Conservation (phyloP, 2,113 vertebrate genomes). For the Nestor notabilis region DNA sequence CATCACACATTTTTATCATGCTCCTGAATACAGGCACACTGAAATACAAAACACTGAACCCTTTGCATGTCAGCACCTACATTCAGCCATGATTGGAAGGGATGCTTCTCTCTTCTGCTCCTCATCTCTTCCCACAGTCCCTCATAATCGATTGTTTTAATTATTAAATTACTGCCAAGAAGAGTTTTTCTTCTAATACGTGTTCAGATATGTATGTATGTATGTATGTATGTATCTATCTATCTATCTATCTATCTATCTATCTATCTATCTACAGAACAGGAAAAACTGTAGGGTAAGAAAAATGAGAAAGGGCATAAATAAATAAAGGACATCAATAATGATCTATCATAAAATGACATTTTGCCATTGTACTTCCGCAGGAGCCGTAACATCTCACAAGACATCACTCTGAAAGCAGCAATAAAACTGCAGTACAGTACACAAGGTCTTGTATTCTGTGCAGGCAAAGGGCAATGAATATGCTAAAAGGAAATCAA, state of each 20-base stretch:
- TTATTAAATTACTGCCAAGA: not conserved
- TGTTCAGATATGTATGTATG: not conserved
- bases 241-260: too few relatives aligned
- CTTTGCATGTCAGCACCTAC: conserved; percentile 33
- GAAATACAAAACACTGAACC: conserved; percentile 3
- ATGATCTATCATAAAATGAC: conserved; percentile 50
- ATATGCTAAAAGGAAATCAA: conserved; percentile 64
- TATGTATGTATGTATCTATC: too few relatives aligned
- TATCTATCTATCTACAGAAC: not conserved
- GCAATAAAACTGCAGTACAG: conserved; percentile 59
- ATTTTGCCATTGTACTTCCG: conserved; percentile 37
- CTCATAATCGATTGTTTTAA: not conserved
- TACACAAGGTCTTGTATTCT: conserved; percentile 37
- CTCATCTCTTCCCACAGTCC: not conserved
- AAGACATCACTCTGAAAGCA: conserved; percentile 42
- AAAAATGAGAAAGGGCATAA: conserved; percentile 41
- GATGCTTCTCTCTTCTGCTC: not conserved
- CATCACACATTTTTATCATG: conserved; percentile 63
- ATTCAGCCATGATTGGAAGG: not conserved
- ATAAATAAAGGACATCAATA: conserved; percentile 55
- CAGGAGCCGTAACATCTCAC: conserved; percentile 58
- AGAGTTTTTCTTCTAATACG: not conserved
- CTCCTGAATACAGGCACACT: conserved; percentile 22
- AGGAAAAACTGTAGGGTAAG: not conserved
- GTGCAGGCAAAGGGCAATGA: conserved; percentile 63